phyloP scores from a whole-genome alignment of 2,888 invertebrate species.

The Phania funesta region DNA sequence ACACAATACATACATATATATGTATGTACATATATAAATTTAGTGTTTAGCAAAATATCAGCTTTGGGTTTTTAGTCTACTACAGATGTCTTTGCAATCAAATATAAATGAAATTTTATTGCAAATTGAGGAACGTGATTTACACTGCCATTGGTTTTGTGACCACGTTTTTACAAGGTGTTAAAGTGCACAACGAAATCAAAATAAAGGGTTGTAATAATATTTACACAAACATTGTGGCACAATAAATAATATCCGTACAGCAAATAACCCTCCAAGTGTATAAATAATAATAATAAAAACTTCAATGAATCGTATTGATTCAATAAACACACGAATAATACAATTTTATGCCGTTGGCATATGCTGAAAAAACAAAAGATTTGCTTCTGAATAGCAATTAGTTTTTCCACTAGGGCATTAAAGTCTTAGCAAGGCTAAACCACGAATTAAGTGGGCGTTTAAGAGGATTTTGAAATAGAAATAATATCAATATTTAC shows the following conservation, averaged over 20 bases:
- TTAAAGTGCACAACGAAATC: conserved; percentile 59
- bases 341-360: conserved; percentile 69
- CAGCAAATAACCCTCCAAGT: conserved; percentile 62
- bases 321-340: conserved; percentile 70
- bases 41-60: too few species aligned
- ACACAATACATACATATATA: too few species aligned
- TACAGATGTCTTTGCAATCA: conserved; percentile 40
- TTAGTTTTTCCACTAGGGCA: conserved; percentile 34
- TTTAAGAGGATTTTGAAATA: conserved; percentile 30
- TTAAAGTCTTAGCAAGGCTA: conserved; percentile 40
- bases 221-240: conserved; percentile 65
- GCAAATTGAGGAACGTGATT: conserved; percentile 73
- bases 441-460: conserved; percentile 68
- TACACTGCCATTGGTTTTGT: conserved; percentile 8
- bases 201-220: conserved; percentile 72
- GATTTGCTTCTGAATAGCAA: neutral
- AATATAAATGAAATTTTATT: conserved; percentile 73
- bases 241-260: conserved; percentile 65
- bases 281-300: conserved; percentile 51
- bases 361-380: conserved; percentile 59
- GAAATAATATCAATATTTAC: conserved; percentile 1
- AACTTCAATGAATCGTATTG: conserved; percentile 37
- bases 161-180: conserved; percentile 19
- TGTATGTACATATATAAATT: too few species aligned
- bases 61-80: too few species aligned